These are phyloP conservation scores for Cylloceria caligata DNA, from an alignment of 2,888 invertebrate genomes.

Conservation along the genomic window DNA sequence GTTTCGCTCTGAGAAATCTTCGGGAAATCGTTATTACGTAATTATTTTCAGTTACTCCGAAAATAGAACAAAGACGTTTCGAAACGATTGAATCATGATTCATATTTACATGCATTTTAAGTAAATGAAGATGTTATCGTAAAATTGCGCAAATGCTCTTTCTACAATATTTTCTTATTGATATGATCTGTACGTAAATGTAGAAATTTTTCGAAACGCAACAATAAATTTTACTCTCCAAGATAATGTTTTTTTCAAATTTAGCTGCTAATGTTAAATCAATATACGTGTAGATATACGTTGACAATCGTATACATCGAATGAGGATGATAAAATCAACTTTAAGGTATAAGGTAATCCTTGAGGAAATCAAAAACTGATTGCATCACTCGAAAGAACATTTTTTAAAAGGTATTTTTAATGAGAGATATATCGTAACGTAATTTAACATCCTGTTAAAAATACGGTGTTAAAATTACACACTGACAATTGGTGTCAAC, in stretches of 20 bases:
- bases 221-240: no score
- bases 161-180: no score
- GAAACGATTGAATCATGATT: background rate
- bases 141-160: background rate
- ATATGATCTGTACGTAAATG: no score
- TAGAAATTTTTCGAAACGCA: no score
- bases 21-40: constrained; percentile 1
- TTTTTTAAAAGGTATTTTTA: background rate
- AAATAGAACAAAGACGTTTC: background rate
- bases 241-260: no score
- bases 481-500: no score
- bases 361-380: background rate
- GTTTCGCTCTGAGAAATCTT: constrained; percentile 6
- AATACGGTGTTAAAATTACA: no score
- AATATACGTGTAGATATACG: no score
- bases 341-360: no score
- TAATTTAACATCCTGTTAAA: background rate
- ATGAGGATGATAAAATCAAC: background rate
- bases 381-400: background rate
- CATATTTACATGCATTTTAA: background rate
- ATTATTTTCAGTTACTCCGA: background rate
- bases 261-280: no score
- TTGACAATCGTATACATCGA: background rate
- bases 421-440: background rate
- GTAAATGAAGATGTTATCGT: background rate